These are phyloP conservation scores for Sweltsa coloradensis DNA, from an alignment of 1,140 invertebrate species.

Conservation along the genomic window DNA sequence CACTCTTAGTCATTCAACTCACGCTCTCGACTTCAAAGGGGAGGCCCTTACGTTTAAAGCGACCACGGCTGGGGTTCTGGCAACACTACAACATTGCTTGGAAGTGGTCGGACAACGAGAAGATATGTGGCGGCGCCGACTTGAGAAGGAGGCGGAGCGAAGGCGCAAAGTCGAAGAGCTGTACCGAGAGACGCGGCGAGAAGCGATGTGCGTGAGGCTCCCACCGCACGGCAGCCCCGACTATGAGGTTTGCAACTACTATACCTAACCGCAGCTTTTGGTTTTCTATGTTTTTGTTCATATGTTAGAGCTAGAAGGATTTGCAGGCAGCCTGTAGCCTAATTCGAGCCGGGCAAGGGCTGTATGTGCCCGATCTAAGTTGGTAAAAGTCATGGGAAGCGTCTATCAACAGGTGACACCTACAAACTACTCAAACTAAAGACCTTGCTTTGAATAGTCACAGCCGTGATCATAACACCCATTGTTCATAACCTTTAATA, in stretches of 20 bases:
- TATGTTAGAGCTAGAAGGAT: too few relatives aligned
- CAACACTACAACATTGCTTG: constrained; percentile 82
- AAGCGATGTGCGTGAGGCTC: constrained; percentile 23
- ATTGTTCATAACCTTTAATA: too few relatives aligned
- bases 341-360: too few relatives aligned
- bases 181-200: constrained; percentile 28
- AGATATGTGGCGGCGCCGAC: constrained; percentile 74
- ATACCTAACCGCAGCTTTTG: background rate
- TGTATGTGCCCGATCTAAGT: too few relatives aligned
- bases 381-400: too few relatives aligned
- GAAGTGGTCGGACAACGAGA: constrained; percentile 85
- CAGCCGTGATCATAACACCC: too few relatives aligned
- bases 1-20: too few relatives aligned
- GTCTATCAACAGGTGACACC: too few relatives aligned
- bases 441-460: too few relatives aligned
- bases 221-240: constrained; percentile 75
- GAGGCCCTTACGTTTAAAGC: constrained; percentile 96
- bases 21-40: constrained; percentile 66
- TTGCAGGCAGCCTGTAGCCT: too few relatives aligned
- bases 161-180: constrained; percentile 67
- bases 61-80: constrained; percentile 81
- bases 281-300: background rate
- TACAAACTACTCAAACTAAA: too few relatives aligned
- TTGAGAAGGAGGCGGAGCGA: constrained; percentile 72
- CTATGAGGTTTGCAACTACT: constrained; percentile 59